phyloP scores from a whole-genome alignment of 2,888 invertebrate genomes.

The Chrysodeixis includens region DNA sequence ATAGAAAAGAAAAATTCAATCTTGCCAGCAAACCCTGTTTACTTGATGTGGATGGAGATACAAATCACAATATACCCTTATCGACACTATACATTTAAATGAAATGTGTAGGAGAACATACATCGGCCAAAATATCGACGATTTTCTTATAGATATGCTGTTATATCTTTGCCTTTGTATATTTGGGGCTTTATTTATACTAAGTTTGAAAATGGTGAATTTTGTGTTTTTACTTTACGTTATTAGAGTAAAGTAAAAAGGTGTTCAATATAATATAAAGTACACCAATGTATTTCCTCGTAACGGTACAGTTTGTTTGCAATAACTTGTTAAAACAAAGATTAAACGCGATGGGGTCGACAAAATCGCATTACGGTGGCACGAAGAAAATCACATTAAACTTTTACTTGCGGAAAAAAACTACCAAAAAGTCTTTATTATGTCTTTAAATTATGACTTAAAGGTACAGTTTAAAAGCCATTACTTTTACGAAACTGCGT shows the following conservation, averaged over 20 bases:
- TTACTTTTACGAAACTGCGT: conserved; percentile 58
- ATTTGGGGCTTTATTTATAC: neutral
- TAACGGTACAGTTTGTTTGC: conserved; percentile 4
- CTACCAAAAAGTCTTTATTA: conserved; percentile 46
- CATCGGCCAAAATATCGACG: conserved; percentile 33
- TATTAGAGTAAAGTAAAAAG: too few relatives aligned
- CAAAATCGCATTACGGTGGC: conserved; percentile 18
- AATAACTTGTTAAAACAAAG: neutral
- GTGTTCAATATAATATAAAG: neutral
- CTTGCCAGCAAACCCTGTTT: conserved; percentile 20
- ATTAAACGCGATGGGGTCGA: conserved; percentile 13
- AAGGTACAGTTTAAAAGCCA: conserved; percentile 56
- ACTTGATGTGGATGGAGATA: conserved; percentile 36
- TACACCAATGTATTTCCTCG: conserved; percentile 1
- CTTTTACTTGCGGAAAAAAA: conserved; percentile 40
- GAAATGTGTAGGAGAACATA: conserved; percentile 33
- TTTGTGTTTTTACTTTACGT: too few relatives aligned
- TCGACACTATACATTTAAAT: conserved; percentile 27
- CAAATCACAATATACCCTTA: conserved; percentile 35
- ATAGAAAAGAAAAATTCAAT: conserved; percentile 38
- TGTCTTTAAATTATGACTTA: conserved; percentile 49
- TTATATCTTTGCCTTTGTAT: conserved; percentile 26
- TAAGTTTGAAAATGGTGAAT: too few relatives aligned
- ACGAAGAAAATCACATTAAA: conserved; percentile 43
- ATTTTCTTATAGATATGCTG: conserved; percentile 35